phyloP scores from a whole-genome alignment of 2,888 invertebrate genomes.

The Agriopis marginaria region DNA sequence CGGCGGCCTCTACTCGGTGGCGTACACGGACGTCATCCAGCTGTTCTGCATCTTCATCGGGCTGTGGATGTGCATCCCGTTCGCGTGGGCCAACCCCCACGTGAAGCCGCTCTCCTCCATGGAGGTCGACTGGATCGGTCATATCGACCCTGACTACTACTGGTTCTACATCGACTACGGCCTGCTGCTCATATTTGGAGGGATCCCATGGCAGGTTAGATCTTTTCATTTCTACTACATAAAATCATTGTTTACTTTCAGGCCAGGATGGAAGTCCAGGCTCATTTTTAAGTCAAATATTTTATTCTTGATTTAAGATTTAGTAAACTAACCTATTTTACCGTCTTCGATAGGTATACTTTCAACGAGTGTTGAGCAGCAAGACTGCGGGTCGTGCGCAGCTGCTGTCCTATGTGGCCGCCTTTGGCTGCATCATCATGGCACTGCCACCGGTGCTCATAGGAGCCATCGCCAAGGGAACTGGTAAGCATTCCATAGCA shows the following conservation, averaged over 20 bases:
- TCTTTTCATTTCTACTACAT: background rate
- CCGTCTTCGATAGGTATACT: conserved; percentile 91
- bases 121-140: conserved; percentile 96
- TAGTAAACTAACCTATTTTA: background rate
- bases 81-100: conserved; percentile 95
- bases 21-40: conserved; percentile 99
- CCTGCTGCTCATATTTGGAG: conserved; percentile 96
- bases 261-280: too few species aligned
- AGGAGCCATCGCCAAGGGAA: conserved; percentile 98
- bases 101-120: conserved; percentile 93
- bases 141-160: conserved; percentile 89
- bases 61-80: conserved; percentile 99
- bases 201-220: conserved; percentile 97
- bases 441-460: conserved; percentile 98
- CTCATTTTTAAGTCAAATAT: too few species aligned
- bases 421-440: conserved; percentile 98
- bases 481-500: conserved; percentile 86
- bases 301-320: too few species aligned
- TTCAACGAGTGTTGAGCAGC: conserved; percentile 98
- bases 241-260: background rate
- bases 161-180: conserved; percentile 96
- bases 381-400: conserved; percentile 98
- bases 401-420: conserved; percentile 97
- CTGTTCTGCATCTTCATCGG: conserved; percentile 99
- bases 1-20: conserved; percentile 98